Evolutionary conservation across 2,888 invertebrate genomes (phyloP), one percentile per base, ranked within the genome.

Genomic region (Oxycera nigricornis): DNA sequence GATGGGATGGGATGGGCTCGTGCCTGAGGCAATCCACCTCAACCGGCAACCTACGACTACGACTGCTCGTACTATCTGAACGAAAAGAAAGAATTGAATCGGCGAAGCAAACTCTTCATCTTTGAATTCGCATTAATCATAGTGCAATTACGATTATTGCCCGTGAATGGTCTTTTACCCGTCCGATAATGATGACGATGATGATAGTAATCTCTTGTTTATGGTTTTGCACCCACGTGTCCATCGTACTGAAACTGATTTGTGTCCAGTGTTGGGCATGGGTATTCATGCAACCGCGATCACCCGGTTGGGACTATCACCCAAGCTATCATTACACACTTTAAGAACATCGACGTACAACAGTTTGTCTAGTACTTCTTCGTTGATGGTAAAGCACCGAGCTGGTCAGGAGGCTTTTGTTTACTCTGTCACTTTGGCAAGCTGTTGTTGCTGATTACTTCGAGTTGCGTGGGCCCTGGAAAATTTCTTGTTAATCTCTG

Each of bases 91-190:
- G 28, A 65, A n/a, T 3, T 11, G 20, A 65, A 65, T 35, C 41
- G 20, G 39, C 1, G 41, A 62, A 35, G 35, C 24, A 39, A 65
- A 65, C 39, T 39, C 55, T 55, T 70, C 55, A 30, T 30, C 59
- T 76, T 76, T 68, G 76, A 70, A 55, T 76, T 76, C 74, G 74
- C 76, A 76, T 76, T 76, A 74, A 76, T 76, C 76, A 76, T 76
- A 65, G 57, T 52, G 75, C 74, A 76, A 76, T 76, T 76, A 73
- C 75, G 74, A 75, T 76, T 75, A 76, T 75, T 75, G 74, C 61
- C 57, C 67, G 55, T 61, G 74, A 73, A 72, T 76, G 73, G 75
- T 74, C 75, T 72, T 72, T 46, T 55, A 57, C 72, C 39, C 70
- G 52, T 31, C 55, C 70, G 70, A 70, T 70, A 70, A 70, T 70